Evolutionary conservation across 2,888 invertebrate species (phyloP).

Genomic region (Lamellibrachia columna): DNA sequence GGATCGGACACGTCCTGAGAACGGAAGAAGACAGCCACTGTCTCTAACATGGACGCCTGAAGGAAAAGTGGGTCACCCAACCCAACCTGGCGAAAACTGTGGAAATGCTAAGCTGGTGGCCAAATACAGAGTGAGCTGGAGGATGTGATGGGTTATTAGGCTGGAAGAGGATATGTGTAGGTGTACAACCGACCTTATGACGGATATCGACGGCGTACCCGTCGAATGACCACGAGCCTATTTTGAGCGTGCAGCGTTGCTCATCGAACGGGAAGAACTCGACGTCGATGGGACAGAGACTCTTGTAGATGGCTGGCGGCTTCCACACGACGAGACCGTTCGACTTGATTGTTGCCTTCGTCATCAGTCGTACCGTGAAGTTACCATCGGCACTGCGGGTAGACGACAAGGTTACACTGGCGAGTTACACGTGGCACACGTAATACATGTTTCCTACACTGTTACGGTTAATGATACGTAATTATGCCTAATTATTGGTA

Average conservation of each 20-base stretch:
- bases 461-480: too few species aligned
- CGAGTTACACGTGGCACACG: not conserved
- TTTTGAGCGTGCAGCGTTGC: conserved; percentile 95
- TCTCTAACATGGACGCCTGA: too few species aligned
- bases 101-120: too few species aligned
- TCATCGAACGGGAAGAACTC: conserved; percentile 71
- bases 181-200: conserved; percentile 37
- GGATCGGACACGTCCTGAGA: too few species aligned
- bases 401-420: not conserved
- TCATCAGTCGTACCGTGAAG: conserved; percentile 48
- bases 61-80: too few species aligned
- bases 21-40: too few species aligned
- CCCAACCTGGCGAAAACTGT: too few species aligned
- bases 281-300: conserved; percentile 70
- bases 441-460: not conserved
- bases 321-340: conserved; percentile 67
- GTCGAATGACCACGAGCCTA: conserved; percentile 80
- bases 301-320: conserved; percentile 97
- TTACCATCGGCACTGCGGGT: conserved; percentile 46
- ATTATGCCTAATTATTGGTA: too few species aligned
- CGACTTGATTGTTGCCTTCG: conserved; percentile 45
- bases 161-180: too few species aligned
- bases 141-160: too few species aligned
- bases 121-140: too few species aligned
- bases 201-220: conserved; percentile 55